Percentiles rank a stretch among this genome's conserved stretches.
Conservation (phyloP, 2,113 vertebrate species). For the Rhinichthys klamathensis region DNA sequence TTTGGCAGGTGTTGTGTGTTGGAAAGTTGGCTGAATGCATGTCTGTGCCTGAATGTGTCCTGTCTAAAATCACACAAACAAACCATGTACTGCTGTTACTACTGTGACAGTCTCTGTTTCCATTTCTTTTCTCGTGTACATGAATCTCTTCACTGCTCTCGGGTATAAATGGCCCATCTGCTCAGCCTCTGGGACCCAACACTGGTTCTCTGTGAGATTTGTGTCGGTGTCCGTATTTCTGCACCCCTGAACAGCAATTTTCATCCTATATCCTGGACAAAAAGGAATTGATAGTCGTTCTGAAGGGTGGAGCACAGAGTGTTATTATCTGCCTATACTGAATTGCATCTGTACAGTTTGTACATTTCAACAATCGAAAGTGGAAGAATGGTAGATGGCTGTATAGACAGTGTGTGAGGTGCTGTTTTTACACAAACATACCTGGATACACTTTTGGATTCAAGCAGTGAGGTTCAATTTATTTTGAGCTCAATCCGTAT, state of each 20-base stretch:
- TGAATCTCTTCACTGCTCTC: slow-evolving; percentile 12
- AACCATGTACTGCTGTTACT: slow-evolving; percentile 14
- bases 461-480: not conserved
- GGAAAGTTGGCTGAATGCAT: slow-evolving; percentile 29
- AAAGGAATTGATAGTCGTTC: slow-evolving; percentile 9
- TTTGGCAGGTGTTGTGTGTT: slow-evolving; percentile 22
- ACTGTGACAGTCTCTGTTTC: slow-evolving; percentile 21
- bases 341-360: not conserved
- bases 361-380: not conserved
- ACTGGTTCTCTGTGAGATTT: slow-evolving; percentile 5
- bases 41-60: not conserved
- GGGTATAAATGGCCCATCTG: slow-evolving; percentile 12
- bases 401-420: not conserved
- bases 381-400: not conserved
- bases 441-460: not conserved
- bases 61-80: slow-evolving; percentile 25
- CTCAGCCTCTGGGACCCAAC: not conserved
- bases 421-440: not conserved
- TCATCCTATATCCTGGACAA: slow-evolving; percentile 1
- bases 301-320: not conserved
- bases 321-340: not conserved
- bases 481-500: not conserved
- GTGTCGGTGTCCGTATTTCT: slow-evolving; percentile 15
- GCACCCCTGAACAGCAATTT: not conserved
- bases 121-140: not conserved